Conservation (phyloP, 2,888 invertebrate genomes). For the Cephus rjabovi region DNA sequence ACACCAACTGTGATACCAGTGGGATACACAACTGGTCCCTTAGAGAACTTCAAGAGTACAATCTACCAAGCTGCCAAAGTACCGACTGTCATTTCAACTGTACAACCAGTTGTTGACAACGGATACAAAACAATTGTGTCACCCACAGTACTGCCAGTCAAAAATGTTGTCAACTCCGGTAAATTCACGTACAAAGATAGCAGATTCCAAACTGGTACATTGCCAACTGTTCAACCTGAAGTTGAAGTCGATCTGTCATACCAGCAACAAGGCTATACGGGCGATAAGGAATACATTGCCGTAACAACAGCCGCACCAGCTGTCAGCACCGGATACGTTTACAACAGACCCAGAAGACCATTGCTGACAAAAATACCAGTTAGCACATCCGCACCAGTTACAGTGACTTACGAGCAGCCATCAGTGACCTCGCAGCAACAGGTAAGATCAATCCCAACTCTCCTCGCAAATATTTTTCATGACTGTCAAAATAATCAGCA, state of each 20-base stretch:
- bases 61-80: conserved; percentile 42
- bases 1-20: conserved; percentile 39
- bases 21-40: conserved; percentile 46
- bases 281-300: conserved; percentile 18
- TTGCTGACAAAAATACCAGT: conserved; percentile 6
- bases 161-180: conserved; percentile 19
- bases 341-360: conserved; percentile 24
- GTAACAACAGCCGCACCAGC: conserved; percentile 32
- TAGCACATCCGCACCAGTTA: conserved; percentile 15
- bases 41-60: conserved; percentile 48
- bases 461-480: not conserved
- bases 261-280: conserved; percentile 32
- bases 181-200: conserved; percentile 27
- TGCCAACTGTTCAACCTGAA: conserved; percentile 23
- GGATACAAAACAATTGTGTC: conserved; percentile 48
- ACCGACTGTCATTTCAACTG: conserved; percentile 42
- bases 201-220: conserved; percentile 26
- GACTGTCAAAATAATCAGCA: not conserved
- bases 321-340: conserved; percentile 24
- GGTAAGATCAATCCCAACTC: conserved; percentile 3
- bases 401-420: conserved; percentile 26
- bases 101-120: conserved; percentile 44
- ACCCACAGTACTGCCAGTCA: conserved; percentile 40
- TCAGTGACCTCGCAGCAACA: conserved; percentile 23
- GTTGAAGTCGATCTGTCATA: conserved; percentile 43